These are phyloP conservation scores for Oceanites oceanicus DNA, from an alignment of 2,113 vertebrate species.

Conservation along the genomic window DNA sequence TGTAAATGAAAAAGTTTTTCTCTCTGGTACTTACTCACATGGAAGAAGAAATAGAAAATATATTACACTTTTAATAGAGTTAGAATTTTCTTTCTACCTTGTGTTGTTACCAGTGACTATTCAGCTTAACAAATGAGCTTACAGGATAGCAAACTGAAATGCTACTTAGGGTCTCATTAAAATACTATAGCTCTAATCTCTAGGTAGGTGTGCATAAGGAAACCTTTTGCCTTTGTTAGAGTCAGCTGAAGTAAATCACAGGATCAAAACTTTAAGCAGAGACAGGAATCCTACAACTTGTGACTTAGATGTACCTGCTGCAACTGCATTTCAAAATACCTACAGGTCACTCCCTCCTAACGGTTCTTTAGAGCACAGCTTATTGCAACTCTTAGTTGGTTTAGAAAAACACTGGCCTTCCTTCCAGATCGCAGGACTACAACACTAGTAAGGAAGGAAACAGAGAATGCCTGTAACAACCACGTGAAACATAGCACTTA, in stretches of 20 bases:
- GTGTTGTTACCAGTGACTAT: not conserved
- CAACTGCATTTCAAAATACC: not conserved
- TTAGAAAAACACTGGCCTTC: not conserved
- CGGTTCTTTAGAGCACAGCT: not conserved
- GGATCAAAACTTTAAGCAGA: not conserved
- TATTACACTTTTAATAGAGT: not conserved
- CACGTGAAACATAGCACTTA: accelerated
- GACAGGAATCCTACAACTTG: not conserved
- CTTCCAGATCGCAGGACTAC: not conserved
- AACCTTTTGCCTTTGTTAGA: not conserved
- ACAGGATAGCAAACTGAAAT: not conserved
- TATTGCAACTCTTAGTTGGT: not conserved
- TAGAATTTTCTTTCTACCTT: not conserved
- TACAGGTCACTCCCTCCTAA: not conserved
- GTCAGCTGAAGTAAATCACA: not conserved
- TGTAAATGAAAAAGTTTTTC: not conserved
- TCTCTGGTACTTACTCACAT: not conserved
- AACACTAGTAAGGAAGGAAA: not conserved
- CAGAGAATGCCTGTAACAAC: not conserved
- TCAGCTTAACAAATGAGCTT: not conserved
- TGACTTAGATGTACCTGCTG: not conserved
- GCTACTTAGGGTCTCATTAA: not conserved
- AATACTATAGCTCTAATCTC: not conserved
- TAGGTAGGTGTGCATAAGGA: not conserved
- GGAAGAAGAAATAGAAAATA: not conserved